phyloP scores from a whole-genome alignment of 1,140 invertebrate species.

The Magallana angulata region DNA sequence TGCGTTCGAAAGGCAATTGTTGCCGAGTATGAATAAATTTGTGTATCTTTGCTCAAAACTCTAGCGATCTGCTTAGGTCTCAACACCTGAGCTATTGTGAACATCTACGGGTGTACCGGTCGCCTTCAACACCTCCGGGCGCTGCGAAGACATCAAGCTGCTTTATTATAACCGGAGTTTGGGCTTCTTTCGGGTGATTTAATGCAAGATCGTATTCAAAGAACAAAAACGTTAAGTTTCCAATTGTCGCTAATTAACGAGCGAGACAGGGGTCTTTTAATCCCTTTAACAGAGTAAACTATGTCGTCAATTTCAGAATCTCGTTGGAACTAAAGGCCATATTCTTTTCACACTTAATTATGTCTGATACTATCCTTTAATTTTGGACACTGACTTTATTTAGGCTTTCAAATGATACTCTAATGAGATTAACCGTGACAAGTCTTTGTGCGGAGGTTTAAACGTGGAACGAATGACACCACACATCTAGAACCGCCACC shows the following conservation, averaged over 20 bases:
- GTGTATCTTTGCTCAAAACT: conserved; percentile 26
- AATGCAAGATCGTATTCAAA: conserved; percentile 15
- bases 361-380: conserved; percentile 38
- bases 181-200: conserved; percentile 36
- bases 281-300: conserved; percentile 29
- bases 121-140: conserved; percentile 9
- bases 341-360: conserved; percentile 47
- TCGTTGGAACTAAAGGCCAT: conserved; percentile 27
- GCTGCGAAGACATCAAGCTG: conserved; percentile 1
- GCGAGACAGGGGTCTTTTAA: conserved; percentile 20
- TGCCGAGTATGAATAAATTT: conserved; percentile 28
- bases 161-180: conserved; percentile 37
- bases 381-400: conserved; percentile 40
- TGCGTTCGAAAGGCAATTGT: conserved; percentile 26
- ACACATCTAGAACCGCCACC: conserved; percentile 24
- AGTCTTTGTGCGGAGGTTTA: conserved; percentile 12
- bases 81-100: conserved; percentile 33
- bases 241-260: conserved; percentile 34
- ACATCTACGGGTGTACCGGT: conserved; percentile 4
- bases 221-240: conserved; percentile 36
- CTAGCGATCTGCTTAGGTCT: background rate
- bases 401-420: conserved; percentile 10
- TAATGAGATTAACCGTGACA: conserved; percentile 42
- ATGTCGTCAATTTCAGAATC: conserved; percentile 33
- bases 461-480: conserved; percentile 33